Evolutionary conservation across 2,113 vertebrate species (phyloP), one percentile per base, ranked within the genome.

Genomic region (Potamarius usumacintae): DNA sequence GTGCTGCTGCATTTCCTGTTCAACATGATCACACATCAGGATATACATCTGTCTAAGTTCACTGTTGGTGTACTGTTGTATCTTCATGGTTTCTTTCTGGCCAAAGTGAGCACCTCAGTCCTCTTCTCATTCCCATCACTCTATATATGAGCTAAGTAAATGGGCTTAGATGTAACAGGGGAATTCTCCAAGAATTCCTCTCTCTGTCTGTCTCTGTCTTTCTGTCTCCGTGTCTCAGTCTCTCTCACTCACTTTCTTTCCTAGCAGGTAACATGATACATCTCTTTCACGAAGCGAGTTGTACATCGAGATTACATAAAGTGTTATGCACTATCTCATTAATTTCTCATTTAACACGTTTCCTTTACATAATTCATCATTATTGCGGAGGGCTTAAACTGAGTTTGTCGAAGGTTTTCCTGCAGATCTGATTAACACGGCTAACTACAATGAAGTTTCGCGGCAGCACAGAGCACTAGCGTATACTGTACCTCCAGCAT

Each of bases 261-360:
- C 79, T 62, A 85, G 85, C 85, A 84, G 85, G 89, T 88, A 90
- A 89, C 87, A 88, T 88, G 76, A 91, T 86, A 89, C 86, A 72
- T 89, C 89, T 77, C 85, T 85, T 91, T 90, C 50, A 87, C 74
- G 74, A 86, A 74, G 85, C 90, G 87, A 91, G 91, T 91, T 90
- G 90, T 91, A 88, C 89, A 90, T 88, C 50, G 86, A 89, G 84
- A 91, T 91, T 92, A 92, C 89, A 89, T 92, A 89, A 90, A 90
- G 87, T 78, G 17, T 82, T 85, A 86, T 83, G 89, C 65, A 52
- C 78, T 63, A 57, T 86, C 91, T 92, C 90, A 90, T 92, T 89
- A 92, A 91, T 92, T 91, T 91, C 91, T 90, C 86, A 90, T 90
- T 84, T 77, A 89, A 89, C 89, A 90, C 87, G 84, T 92, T 92